Evolutionary conservation across 2,113 vertebrate species (phyloP).

Genomic region (Herpetotheres cachinnans): DNA sequence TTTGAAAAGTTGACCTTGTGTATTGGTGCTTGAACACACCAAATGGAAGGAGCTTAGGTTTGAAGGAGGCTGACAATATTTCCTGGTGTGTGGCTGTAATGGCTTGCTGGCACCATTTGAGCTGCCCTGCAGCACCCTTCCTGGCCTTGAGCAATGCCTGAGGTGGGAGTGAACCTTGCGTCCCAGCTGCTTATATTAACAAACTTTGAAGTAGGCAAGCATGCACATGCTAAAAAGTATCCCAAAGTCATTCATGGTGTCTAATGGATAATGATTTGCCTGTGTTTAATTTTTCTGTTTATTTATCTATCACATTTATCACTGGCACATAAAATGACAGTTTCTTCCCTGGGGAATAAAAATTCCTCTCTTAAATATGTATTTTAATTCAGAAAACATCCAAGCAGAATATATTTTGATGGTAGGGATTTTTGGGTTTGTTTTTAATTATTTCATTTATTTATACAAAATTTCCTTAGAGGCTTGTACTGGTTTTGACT

Average conservation of each 20-base stretch:
- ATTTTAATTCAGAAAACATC: background rate
- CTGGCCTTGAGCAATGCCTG: background rate
- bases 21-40: background rate
- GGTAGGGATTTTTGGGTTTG: rapidly evolving
- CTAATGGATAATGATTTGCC: background rate
- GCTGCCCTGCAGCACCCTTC: background rate
- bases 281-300: background rate
- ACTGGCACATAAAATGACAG: background rate
- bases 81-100: background rate
- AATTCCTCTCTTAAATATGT: background rate
- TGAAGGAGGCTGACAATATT: background rate
- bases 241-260: background rate
- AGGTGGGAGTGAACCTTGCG: background rate
- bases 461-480: background rate
- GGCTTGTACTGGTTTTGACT: no score
- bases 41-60: background rate
- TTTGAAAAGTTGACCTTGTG: background rate
- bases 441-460: background rate
- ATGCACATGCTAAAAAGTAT: background rate
- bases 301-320: background rate
- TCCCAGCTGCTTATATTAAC: background rate
- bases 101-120: background rate
- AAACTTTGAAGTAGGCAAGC: background rate
- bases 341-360: background rate
- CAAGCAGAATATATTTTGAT: background rate